Base-by-base conservation (phyloP, 2,888 invertebrate species). In the Tenthredo notha region DNA sequence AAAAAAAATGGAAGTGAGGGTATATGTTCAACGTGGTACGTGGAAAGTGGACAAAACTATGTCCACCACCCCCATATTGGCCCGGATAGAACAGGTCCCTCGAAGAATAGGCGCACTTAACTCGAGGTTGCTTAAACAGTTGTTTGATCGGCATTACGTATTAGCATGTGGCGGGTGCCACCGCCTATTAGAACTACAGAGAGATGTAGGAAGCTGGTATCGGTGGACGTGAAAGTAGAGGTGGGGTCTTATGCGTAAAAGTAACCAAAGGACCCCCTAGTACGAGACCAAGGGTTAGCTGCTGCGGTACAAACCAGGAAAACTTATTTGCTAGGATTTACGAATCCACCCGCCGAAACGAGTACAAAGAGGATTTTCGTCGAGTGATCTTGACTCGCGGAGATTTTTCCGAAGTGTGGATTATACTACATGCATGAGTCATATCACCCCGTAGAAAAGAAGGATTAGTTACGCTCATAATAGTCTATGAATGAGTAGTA, bases 161-260 rank as follows among this genome's bases (percentile, higher is more conserved):
- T 92, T 92, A 93, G 90, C 93, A 93, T 93, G 93, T 92, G 92
- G 92, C 92, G 89, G 91, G 88, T 93, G 93, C 93, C 92, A 93
- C 85, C 88, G 87, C 89, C 91, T 91, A 92, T 93, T 93, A 92
- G 89, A 83, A 83, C 43, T 83, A 47, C 83, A 70, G 25, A 83
- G 67, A 83, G 83, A 83, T 40, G 67, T 65, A 29, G 37, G 67
- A 83, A 70, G 83, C 83, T 58, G 80, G 77, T 77, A 54, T 77
- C 77, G 77, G 43, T 74, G 74, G 21, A 25, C 43, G 77, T 61
- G 75, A 18, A 43, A 43, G 40, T 43, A 43, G 21, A 75, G 4
- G 75, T 75, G 80, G 61, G 80, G 61, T 80, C 61, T 61, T 61
- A n/a, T 40, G 61, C 80, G 80, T 80, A 33, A 80, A 40, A 80